Evolutionary conservation across 2,888 invertebrate species (phyloP).

Genomic region (Gasteruption jaculator): DNA sequence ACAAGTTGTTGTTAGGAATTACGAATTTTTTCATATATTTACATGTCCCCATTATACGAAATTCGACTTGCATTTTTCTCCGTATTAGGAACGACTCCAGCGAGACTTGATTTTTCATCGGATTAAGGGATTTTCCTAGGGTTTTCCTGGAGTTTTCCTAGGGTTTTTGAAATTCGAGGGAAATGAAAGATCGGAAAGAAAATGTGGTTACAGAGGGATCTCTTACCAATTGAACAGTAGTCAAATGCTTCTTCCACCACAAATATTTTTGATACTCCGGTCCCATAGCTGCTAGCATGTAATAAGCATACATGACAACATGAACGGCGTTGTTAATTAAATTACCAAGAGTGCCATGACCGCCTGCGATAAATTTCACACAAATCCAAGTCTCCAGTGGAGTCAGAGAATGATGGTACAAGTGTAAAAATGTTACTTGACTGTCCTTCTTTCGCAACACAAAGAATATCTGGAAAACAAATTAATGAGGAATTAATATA

Average conservation of each 20-base stretch:
- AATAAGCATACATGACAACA: slow-evolving; percentile 83
- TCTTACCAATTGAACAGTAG: slow-evolving; percentile 77
- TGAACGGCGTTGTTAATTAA: slow-evolving; percentile 83
- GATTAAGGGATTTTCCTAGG: too few relatives aligned
- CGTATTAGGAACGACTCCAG: too few relatives aligned
- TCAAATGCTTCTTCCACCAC: slow-evolving; percentile 89
- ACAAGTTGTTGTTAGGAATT: too few relatives aligned
- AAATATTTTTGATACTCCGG: slow-evolving; percentile 80
- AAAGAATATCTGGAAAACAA: slow-evolving; percentile 61
- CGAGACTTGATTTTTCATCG: too few relatives aligned
- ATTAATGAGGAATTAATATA: too few relatives aligned
- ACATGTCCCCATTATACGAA: too few relatives aligned
- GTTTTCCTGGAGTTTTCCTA: too few relatives aligned
- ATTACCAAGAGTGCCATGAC: slow-evolving; percentile 85
- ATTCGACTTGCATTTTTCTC: too few relatives aligned
- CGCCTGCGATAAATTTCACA: slow-evolving; percentile 76
- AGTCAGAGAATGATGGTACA: slow-evolving; percentile 80
- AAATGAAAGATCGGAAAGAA: too few relatives aligned
- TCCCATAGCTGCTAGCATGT: slow-evolving; percentile 81
- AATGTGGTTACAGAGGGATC: too few relatives aligned
- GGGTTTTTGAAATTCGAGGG: too few relatives aligned
- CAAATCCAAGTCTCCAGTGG: slow-evolving; percentile 75
- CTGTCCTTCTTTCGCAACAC: slow-evolving; percentile 79
- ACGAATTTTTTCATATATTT: too few relatives aligned
- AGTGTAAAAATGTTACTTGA: slow-evolving; percentile 78